Evolutionary conservation across 2,113 vertebrate species (phyloP).

Genomic region (Dascyllus trimaculatus): DNA sequence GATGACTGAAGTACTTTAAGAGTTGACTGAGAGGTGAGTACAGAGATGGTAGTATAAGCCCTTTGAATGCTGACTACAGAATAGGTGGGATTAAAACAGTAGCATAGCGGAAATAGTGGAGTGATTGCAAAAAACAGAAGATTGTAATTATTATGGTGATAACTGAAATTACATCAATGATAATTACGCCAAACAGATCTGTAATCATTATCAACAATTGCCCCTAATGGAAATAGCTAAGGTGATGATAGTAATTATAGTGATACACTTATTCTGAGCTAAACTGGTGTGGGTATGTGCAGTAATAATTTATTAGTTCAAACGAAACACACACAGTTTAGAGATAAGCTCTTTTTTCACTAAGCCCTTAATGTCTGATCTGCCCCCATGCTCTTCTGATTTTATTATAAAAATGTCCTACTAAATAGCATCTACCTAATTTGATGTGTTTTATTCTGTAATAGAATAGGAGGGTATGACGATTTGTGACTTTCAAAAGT

Average conservation of each 20-base stretch:
- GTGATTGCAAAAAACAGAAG: background rate
- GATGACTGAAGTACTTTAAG: conserved; percentile 34
- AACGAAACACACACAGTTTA: background rate
- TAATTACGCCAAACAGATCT: background rate
- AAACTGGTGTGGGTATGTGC: too few species aligned
- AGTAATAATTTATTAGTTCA: background rate
- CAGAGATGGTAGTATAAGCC: conserved; percentile 23
- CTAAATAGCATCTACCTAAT: background rate
- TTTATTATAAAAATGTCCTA: background rate
- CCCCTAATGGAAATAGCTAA: background rate
- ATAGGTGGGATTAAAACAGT: conserved; percentile 22
- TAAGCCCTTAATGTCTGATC: background rate
- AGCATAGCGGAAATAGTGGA: background rate
- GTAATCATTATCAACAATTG: background rate
- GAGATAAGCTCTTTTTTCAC: background rate
- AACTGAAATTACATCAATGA: background rate
- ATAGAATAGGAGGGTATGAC: too few species aligned
- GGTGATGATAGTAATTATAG: too few species aligned
- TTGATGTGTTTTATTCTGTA: background rate
- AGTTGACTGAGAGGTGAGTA: conserved; percentile 16
- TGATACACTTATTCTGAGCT: too few species aligned
- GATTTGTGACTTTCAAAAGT: too few species aligned
- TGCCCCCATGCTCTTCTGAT: background rate
- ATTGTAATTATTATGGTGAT: background rate
- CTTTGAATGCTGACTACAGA: conserved; percentile 33